Percentiles rank a stretch among this genome's conserved stretches.
Evolutionary conservation across 1,140 invertebrate species (phyloP).

Genomic region (Aphis craccivora): DNA sequence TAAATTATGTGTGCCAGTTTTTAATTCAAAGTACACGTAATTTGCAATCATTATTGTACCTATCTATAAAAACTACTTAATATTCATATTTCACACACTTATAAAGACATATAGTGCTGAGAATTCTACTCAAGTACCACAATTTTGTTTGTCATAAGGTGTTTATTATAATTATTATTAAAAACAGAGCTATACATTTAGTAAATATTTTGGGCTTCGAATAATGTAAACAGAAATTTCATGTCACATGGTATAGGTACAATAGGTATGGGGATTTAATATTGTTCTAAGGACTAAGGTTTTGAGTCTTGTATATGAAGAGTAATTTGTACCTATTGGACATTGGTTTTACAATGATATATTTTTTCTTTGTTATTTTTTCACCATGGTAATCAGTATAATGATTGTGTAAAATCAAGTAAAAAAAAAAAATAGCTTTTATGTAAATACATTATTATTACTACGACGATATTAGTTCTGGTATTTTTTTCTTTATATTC

Average conservation of each 20-base stretch:
- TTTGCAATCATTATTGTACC: neutral
- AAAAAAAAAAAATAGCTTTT: neutral
- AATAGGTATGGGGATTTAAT: neutral
- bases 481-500: conserved; percentile 11
- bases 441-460: neutral
- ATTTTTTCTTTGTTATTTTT: conserved; percentile 13
- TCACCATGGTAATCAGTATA: neutral
- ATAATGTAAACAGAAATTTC: neutral
- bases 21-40: neutral
- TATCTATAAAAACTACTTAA: neutral
- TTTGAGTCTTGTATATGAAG: neutral
- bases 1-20: no score
- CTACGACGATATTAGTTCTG: neutral
- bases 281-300: neutral
- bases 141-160: neutral
- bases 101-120: neutral
- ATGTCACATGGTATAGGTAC: neutral
- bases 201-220: neutral
- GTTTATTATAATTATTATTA: neutral
- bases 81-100: neutral
- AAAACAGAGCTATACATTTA: neutral
- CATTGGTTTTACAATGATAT: neutral
- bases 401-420: neutral
- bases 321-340: neutral
- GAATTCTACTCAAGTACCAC: neutral